A percentile compares a stretch with the other conserved stretches of the same genome.
These are phyloP conservation scores for Nymphalis c-album DNA, from an alignment of 2,888 invertebrate species.

Conservation along the genomic window DNA sequence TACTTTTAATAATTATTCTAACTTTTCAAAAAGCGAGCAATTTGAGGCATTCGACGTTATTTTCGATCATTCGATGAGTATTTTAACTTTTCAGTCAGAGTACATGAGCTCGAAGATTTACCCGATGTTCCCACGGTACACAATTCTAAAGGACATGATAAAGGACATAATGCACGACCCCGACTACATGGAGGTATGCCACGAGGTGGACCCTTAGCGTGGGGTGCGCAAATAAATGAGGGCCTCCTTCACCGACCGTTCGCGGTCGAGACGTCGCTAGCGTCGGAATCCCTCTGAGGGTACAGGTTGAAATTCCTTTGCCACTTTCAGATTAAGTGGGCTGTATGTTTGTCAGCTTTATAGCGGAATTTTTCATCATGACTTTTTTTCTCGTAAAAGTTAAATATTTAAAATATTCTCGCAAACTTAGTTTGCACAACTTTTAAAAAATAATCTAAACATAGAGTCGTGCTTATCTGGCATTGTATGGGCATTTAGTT, in stretches of 20 bases:
- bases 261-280: constrained; percentile 73
- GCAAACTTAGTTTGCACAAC: constrained; percentile 4
- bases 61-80: no score
- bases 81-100: constrained; percentile 84
- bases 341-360: constrained; percentile 4
- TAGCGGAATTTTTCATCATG: background rate
- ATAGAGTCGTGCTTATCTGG: background rate
- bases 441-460: background rate
- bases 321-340: constrained; percentile 8
- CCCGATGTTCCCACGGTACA: constrained; percentile 96
- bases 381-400: background rate
- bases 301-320: constrained; percentile 11
- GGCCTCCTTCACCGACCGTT: constrained; percentile 74
- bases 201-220: constrained; percentile 90
- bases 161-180: constrained; percentile 97
- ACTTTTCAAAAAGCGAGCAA: background rate
- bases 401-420: background rate
- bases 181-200: constrained; percentile 98
- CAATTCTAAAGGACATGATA: constrained; percentile 98
- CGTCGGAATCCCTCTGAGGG: constrained; percentile 15
- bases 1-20: no score
- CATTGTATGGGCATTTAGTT: no score
- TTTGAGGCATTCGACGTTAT: background rate
- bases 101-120: constrained; percentile 96
- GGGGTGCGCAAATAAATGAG: constrained; percentile 82